phyloP scores from a whole-genome alignment of 2,797 vertebrate species.

The Emys orbicularis region DNA sequence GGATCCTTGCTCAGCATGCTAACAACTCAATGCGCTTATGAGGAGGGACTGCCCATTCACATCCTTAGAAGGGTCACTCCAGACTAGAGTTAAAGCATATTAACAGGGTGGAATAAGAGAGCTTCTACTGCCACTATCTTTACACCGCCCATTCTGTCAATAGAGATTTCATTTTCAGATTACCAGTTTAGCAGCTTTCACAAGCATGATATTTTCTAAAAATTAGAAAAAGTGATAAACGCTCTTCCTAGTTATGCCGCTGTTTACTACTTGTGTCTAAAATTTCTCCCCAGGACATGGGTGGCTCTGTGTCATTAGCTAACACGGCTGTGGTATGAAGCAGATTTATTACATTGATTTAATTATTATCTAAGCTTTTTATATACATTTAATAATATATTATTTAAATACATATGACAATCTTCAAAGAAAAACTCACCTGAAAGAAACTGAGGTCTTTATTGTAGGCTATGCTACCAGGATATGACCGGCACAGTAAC shows the following conservation, averaged over 20 bases:
- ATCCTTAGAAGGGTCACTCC: neutral
- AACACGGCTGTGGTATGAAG: neutral
- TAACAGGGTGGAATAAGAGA: neutral
- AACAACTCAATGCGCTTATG: neutral
- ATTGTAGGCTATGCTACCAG: neutral
- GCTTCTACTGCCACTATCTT: too few species aligned
- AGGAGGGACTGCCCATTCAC: neutral
- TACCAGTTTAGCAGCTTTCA: neutral
- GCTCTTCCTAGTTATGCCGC: neutral
- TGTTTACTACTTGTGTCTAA: neutral
- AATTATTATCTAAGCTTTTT: slow-evolving; percentile 30
- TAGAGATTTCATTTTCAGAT: neutral
- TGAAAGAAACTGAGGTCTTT: neutral
- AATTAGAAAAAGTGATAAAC: neutral
- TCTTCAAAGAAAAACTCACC: slow-evolving; percentile 17
- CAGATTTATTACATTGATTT: neutral
- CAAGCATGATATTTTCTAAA: neutral
- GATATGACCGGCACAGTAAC: neutral
- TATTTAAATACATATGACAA: slow-evolving; percentile 28
- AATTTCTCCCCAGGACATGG: neutral
- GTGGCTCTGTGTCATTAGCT: slow-evolving; percentile 12
- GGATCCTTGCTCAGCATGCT: neutral
- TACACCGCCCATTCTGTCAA: neutral
- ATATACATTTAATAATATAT: neutral
- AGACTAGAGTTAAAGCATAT: neutral